Evolutionary conservation across 2,113 vertebrate species (phyloP).

Genomic region (Antechinus flavipes): DNA sequence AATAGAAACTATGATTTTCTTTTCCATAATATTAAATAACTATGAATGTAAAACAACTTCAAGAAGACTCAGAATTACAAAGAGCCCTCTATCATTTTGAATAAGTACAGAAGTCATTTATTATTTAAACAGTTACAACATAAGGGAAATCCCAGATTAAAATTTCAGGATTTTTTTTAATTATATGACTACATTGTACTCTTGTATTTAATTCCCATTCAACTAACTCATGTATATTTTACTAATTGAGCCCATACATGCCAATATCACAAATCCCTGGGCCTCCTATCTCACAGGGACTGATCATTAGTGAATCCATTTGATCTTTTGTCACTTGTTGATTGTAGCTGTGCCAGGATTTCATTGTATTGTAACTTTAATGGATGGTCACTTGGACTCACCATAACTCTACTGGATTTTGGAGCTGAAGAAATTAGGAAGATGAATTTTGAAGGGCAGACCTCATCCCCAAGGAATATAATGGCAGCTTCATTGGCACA

Average conservation of each 20-base stretch:
- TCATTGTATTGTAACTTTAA: conserved; percentile 74
- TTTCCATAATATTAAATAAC: conserved; percentile 60
- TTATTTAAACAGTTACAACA: conserved; percentile 3
- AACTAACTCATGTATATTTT: conserved; percentile 64
- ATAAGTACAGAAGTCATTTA: conserved; percentile 23
- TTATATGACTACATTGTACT: conserved; percentile 19
- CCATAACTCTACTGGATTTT: conserved; percentile 76
- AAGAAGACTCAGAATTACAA: conserved; percentile 35
- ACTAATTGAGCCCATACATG: conserved; percentile 63
- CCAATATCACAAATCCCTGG: conserved; percentile 49
- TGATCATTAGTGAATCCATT: conserved; percentile 77
- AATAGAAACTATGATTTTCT: conserved; percentile 22
- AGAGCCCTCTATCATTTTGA: background rate
- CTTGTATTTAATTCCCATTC: conserved; percentile 58
- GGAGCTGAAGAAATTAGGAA: conserved; percentile 79
- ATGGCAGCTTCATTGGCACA: conserved; percentile 73
- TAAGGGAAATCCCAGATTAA: conserved; percentile 35
- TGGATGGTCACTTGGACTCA: conserved; percentile 79
- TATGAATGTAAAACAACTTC: conserved; percentile 22
- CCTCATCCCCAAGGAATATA: conserved; percentile 75
- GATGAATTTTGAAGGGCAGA: conserved; percentile 79
- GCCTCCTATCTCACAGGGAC: conserved; percentile 38
- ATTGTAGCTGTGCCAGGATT: conserved; percentile 69
- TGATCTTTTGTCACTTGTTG: conserved; percentile 72
- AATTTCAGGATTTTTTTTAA: background rate